Evolutionary conservation across 2,888 invertebrate species (phyloP).

Genomic region (Myopa testacea): DNA sequence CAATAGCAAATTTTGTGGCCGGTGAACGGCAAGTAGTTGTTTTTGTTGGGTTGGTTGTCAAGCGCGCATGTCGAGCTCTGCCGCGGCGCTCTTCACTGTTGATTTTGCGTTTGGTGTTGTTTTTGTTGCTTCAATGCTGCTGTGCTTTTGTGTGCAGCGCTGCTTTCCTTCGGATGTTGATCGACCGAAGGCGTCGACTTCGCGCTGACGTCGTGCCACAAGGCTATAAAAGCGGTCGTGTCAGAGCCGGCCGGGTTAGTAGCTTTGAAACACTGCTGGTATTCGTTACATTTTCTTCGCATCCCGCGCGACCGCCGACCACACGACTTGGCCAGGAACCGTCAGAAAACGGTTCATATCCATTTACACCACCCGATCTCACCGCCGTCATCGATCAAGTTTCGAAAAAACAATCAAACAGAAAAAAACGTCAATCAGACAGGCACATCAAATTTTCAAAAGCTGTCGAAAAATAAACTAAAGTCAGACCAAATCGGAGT

Average conservation of each 20-base stretch:
- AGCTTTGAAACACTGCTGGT: conserved; percentile 66
- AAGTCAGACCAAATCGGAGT: too few relatives aligned
- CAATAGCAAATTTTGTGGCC: background rate
- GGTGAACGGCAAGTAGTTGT: background rate
- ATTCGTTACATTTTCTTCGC: conserved; percentile 45
- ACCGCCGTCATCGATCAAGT: conserved; percentile 18
- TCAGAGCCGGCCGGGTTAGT: conserved; percentile 67
- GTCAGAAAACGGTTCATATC: conserved; percentile 30
- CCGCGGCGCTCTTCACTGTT: background rate
- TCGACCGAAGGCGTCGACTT: background rate
- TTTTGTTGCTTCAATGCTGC: background rate
- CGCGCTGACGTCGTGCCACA: conserved; percentile 38
- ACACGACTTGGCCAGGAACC: background rate
- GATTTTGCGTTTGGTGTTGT: background rate
- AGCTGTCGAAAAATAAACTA: background rate
- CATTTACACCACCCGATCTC: conserved; percentile 12
- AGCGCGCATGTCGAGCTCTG: background rate
- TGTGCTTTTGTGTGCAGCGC: background rate
- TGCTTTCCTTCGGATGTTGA: background rate
- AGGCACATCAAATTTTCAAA: background rate
- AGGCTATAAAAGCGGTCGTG: conserved; percentile 61
- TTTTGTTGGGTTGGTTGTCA: background rate
- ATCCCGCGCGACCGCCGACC: conserved; percentile 27
- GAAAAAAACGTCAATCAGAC: background rate
- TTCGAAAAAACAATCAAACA: background rate